These are phyloP conservation scores for Cartodere bifasciata DNA, from an alignment of 2,888 invertebrate genomes.

Conservation along the genomic window DNA sequence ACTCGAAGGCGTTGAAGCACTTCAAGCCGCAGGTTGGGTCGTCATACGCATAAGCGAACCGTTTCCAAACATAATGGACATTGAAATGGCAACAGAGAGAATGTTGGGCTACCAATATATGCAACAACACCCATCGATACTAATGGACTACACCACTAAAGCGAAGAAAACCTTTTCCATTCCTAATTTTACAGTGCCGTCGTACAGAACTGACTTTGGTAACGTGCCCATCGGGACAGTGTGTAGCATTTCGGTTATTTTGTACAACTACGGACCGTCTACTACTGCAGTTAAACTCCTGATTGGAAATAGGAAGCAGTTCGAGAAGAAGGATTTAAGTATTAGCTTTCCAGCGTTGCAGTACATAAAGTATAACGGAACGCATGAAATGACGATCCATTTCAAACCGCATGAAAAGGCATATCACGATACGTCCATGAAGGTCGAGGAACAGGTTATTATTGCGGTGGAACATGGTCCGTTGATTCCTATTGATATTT, in stretches of 20 bases:
- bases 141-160: conserved; percentile 24
- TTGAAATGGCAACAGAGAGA: conserved; percentile 48
- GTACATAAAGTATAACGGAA: conserved; percentile 38
- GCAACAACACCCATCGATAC: conserved; percentile 32
- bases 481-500: conserved; percentile 43
- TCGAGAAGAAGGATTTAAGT: conserved; percentile 24
- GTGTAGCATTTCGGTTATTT: conserved; percentile 35
- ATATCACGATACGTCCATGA: too few relatives aligned
- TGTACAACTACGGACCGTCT: conserved; percentile 45
- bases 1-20: too few relatives aligned
- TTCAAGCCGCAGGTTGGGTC: too few relatives aligned
- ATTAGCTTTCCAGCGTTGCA: conserved; percentile 30
- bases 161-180: conserved; percentile 30
- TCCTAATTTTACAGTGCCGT: conserved; percentile 37
- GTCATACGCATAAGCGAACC: too few relatives aligned
- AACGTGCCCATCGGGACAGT: conserved; percentile 38
- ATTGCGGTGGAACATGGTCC: conserved; percentile 43
- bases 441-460: conserved; percentile 5
- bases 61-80: conserved; percentile 38
- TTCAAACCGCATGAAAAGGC: conserved; percentile 37
- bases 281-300: conserved; percentile 34
- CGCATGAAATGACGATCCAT: conserved; percentile 37
- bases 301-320: conserved; percentile 17
- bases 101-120: conserved; percentile 38
- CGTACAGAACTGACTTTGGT: conserved; percentile 45